Conservation (phyloP, 2,797 vertebrate species). For the Eulemur coronatus region DNA sequence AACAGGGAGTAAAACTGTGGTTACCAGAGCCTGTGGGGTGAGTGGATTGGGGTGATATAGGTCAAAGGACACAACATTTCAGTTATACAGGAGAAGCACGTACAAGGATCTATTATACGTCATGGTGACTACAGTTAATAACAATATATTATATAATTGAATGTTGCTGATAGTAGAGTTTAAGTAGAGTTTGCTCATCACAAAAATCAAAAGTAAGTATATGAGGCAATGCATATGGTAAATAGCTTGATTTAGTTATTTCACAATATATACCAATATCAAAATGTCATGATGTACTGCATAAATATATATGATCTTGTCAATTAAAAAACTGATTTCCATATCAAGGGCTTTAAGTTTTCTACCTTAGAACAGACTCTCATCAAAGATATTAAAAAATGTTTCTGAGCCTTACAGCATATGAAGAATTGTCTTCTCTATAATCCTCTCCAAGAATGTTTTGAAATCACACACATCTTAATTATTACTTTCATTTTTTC, state of each 20-base stretch:
- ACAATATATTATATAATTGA: not conserved
- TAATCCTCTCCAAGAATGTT: not conserved
- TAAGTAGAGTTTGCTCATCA: not conserved
- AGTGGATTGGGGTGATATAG: not conserved
- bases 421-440: slow-evolving; percentile 4
- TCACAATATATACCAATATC: not conserved
- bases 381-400: not conserved
- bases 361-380: not conserved
- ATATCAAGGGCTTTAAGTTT: slow-evolving; percentile 6
- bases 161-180: not conserved
- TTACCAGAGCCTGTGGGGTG: not conserved
- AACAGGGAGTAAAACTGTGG: too few species aligned
- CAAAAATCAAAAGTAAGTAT: not conserved
- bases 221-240: not conserved
- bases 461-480: not conserved
- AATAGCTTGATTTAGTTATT: not conserved
- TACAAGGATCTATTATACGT: not conserved
- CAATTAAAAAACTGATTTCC: not conserved
- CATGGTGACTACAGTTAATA: not conserved
- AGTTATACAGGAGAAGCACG: not conserved
- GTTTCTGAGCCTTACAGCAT: not conserved
- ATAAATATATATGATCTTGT: not conserved
- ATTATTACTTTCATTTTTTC: not conserved
- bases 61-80: not conserved
- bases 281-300: not conserved